These are phyloP conservation scores for Helostoma temminkii DNA, from an alignment of 2,797 vertebrate genomes.

Conservation along the genomic window DNA sequence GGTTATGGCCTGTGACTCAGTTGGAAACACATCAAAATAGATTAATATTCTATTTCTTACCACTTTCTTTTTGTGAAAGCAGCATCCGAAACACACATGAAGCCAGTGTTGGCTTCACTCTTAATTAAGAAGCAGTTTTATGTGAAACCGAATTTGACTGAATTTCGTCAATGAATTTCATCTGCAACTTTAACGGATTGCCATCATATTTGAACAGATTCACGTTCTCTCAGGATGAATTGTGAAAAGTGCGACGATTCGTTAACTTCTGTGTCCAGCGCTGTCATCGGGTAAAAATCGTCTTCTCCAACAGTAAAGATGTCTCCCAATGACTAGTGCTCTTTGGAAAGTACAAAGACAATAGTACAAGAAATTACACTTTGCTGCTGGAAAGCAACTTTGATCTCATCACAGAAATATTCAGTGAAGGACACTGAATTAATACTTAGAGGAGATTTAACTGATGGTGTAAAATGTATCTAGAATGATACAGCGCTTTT, in stretches of 20 bases:
- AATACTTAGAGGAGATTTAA: conserved; percentile 37
- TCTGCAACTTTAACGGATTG: background rate
- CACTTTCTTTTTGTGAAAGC: background rate
- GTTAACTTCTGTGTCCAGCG: too few relatives aligned
- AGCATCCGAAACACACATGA: conserved; percentile 3
- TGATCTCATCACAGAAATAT: conserved; percentile 11
- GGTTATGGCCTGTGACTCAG: conserved; percentile 36
- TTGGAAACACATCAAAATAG: conserved; percentile 32
- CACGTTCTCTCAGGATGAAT: too few relatives aligned
- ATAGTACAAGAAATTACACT: conserved; percentile 3
- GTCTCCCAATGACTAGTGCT: too few relatives aligned
- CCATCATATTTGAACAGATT: background rate
- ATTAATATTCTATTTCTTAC: conserved; percentile 12
- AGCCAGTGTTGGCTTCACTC: background rate
- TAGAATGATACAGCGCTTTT: conserved; percentile 40
- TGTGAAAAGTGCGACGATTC: too few relatives aligned
- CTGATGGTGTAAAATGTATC: conserved; percentile 49
- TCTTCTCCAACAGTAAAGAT: too few relatives aligned
- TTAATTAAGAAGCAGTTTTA: background rate
- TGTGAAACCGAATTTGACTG: too few relatives aligned
- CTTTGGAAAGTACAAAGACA: background rate
- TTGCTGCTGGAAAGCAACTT: background rate
- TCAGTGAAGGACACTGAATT: conserved; percentile 31
- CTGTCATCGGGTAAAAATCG: too few relatives aligned
- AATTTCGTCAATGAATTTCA: background rate